Conservation (phyloP, 64 coral and sea anemone genomes). For the Platygyra sinensis region DNA sequence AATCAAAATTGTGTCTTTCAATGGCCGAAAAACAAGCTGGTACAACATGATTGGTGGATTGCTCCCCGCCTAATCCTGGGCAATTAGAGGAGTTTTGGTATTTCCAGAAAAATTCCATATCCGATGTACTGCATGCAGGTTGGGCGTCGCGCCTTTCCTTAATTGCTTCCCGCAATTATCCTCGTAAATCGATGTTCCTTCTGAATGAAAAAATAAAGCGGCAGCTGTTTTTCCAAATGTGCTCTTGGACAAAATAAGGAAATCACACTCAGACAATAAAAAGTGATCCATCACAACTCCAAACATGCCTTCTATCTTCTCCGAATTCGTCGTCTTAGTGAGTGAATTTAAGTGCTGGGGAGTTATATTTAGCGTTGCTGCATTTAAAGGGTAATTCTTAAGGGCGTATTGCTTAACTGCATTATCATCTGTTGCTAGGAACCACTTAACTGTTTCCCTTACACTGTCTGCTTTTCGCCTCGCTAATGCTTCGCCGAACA, state of each 20-base stretch:
- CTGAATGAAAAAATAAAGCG: conserved; percentile 40
- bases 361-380: conserved; percentile 35
- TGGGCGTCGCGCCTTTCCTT: no score
- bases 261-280: conserved; percentile 65
- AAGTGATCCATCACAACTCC: conserved; percentile 67
- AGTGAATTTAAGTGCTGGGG: conserved; percentile 65
- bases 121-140: no score
- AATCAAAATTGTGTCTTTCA: no score
- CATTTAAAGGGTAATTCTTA: conserved; percentile 21
- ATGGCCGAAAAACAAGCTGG: no score
- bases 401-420: neutral
- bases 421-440: conserved; percentile 45
- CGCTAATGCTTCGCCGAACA: neutral
- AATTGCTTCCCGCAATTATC: neutral
- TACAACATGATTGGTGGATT: no score
- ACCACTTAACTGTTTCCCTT: neutral
- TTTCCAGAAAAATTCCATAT: no score
- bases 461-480: neutral
- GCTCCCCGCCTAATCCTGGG: no score
- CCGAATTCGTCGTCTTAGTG: neutral
- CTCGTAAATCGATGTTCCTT: neutral
- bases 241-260: conserved; percentile 60
- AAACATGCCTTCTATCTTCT: conserved; percentile 18
- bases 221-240: conserved; percentile 59
- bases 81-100: no score